Conservation (phyloP, 2,888 invertebrate species). For the Tetragonisca angustula region DNA sequence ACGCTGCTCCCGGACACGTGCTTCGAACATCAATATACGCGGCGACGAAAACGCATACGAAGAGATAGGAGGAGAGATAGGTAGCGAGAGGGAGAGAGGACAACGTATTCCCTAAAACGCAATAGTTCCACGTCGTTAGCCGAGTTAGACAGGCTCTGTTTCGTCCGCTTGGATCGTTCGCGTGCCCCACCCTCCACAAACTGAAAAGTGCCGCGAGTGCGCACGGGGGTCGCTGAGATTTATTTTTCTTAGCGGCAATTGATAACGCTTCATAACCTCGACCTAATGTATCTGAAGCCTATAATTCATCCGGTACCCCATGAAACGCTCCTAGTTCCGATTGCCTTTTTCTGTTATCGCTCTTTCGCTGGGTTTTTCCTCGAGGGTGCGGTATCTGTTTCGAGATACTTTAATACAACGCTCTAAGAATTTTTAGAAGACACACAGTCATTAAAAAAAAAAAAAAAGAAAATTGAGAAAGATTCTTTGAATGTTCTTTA, state of each 20-base stretch:
- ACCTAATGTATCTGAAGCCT: conserved; percentile 55
- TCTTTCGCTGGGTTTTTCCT: background rate
- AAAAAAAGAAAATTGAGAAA: background rate
- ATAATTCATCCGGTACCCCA: conserved; percentile 54
- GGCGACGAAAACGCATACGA: conserved; percentile 66
- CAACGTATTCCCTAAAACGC: conserved; percentile 64
- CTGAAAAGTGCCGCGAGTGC: conserved; percentile 47
- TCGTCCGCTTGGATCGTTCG: conserved; percentile 26
- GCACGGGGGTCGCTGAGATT: conserved; percentile 54
- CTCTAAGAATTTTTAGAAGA: background rate
- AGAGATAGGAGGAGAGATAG: background rate
- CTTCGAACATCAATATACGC: conserved; percentile 68
- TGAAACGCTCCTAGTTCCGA: conserved; percentile 1
- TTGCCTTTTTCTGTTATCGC: conserved; percentile 17
- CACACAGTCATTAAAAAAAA: background rate
- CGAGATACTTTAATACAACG: too few species aligned
- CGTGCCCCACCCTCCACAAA: conserved; percentile 30
- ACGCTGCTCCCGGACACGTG: conserved; percentile 67
- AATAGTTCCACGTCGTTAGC: conserved; percentile 71
- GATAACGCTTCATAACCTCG: conserved; percentile 66
- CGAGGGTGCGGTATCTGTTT: background rate
- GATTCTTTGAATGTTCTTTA: too few species aligned
- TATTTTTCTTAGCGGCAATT: conserved; percentile 65
- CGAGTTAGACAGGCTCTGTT: conserved; percentile 36
- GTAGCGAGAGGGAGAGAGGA: too few species aligned